Conservation (phyloP, 2,888 invertebrate species). For the Teleiodes luculella region DNA sequence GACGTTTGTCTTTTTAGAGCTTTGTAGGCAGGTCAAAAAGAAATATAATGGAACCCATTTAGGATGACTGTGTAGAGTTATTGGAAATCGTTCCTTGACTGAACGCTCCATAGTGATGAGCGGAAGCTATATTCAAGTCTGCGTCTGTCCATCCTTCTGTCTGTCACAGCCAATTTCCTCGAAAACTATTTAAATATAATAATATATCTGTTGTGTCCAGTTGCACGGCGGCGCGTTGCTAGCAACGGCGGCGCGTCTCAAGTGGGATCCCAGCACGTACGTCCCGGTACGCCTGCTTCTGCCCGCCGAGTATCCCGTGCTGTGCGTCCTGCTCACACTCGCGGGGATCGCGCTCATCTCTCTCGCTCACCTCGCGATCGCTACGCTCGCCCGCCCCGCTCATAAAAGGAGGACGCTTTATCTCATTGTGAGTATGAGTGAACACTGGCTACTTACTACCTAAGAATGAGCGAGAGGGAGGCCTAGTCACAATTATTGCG, state of each 20-base stretch:
- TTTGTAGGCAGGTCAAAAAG: no score
- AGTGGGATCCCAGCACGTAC: slow-evolving; percentile 66
- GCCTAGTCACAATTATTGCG: no score
- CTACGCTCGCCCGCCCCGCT: slow-evolving; percentile 19
- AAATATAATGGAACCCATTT: no score
- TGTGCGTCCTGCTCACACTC: slow-evolving; percentile 30
- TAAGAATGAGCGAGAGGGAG: no score
- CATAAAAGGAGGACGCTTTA: slow-evolving; percentile 19
- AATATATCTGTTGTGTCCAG: slow-evolving; percentile 24
- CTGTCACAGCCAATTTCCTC: no score
- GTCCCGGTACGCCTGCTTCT: slow-evolving; percentile 43
- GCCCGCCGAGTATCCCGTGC: slow-evolving; percentile 43
- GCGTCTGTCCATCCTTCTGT: no score
- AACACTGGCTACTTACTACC: no score
- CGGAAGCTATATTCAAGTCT: no score
- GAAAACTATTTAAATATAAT: background rate
- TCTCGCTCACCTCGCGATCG: slow-evolving; percentile 41
- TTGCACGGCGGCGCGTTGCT: slow-evolving; percentile 51
- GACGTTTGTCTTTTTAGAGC: no score
- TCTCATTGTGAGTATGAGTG: background rate
- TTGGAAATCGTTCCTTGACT: no score
- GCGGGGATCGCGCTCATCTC: slow-evolving; percentile 35
- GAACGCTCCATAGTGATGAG: no score
- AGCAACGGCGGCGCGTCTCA: slow-evolving; percentile 56
- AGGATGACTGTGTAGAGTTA: no score